Base-by-base conservation (phyloP, 1,140 invertebrate genomes). In the Anadara kagoshimensis region DNA sequence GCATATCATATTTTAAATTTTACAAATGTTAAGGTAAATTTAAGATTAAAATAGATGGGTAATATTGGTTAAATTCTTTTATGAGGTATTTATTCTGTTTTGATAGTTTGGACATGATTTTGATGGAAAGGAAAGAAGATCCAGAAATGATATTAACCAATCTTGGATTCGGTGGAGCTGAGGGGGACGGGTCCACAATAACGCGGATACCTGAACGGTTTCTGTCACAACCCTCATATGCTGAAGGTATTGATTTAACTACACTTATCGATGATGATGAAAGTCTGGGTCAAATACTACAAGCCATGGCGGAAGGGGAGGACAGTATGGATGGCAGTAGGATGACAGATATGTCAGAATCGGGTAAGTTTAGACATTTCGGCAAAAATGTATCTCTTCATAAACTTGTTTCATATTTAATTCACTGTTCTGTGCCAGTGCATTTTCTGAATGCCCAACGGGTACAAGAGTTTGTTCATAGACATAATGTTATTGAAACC, bases 71-170 rank as follows among this genome's bases (percentile, higher is more conserved):
- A 36, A 36, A 36, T 2, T 36, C 2, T 36, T 36, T 3, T 36
- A 36, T 36, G 29, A 36, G 47, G 47, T 18, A 4, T 18, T 49
- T 14, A 16, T 45, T 45, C 36, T 54, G 61, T 18, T 78, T 24
- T 78, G 69, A 0, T 56, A 81, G 80, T 73, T 43, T 83, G 16
- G 75, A 81, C 61, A 74, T 79, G 74, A 65, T 78, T 29, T 59
- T 83, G 22, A 63, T 77, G 43, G 78, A 77, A 54, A 65, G 79
- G 3, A 69, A 66, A 49, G 68, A 68, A 64, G 78, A 81, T 59
- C 78, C 76, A 26, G 79, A 79, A 56, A 51, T 78, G 54, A 71
- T 79, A 26, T 64, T 79, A 4, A 64, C 71, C 16, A 76, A 72
- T 65, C 57, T 81, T 44, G 78, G 79, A 12, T 81, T 81, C 58